Percentiles rank a stretch among this genome's conserved stretches.
Conservation (phyloP, 2,888 invertebrate species). For the Rotaria sp. region DNA sequence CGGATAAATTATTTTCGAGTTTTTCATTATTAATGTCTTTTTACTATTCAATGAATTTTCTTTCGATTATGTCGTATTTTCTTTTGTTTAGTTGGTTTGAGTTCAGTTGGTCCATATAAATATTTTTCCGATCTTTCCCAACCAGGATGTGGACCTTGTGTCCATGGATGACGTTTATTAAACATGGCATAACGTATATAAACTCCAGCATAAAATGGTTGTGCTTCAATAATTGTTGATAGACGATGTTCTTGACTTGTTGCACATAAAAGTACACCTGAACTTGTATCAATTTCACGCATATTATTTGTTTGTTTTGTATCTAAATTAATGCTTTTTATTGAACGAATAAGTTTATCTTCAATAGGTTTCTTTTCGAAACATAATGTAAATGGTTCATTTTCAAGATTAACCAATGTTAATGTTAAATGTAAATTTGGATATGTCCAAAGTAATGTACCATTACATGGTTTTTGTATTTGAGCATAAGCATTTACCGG, state of each 20-base stretch:
- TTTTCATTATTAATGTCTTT: not conserved
- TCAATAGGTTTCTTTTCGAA: not conserved
- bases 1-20: not conserved
- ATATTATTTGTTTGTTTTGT: not conserved
- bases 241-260: not conserved
- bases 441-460: constrained; percentile 15
- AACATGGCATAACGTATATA: not conserved
- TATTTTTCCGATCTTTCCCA: constrained; percentile 26
- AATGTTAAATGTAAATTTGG: constrained; percentile 12
- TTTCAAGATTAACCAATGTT: not conserved
- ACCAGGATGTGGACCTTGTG: not conserved
- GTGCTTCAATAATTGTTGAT: not conserved
- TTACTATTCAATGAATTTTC: not conserved
- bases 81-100: not conserved
- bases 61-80: not conserved
- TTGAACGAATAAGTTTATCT: not conserved
- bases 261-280: not conserved
- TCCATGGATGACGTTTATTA: not conserved
- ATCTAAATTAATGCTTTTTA: not conserved
- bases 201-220: constrained; percentile 1
- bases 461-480: constrained; percentile 26
- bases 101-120: not conserved
- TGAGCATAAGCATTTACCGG: not conserved
- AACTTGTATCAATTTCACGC: not conserved
- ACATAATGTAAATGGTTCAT: constrained; percentile 13